Conservation (phyloP, 1,140 invertebrate genomes). For the Trialeurodes vaporariorum region DNA sequence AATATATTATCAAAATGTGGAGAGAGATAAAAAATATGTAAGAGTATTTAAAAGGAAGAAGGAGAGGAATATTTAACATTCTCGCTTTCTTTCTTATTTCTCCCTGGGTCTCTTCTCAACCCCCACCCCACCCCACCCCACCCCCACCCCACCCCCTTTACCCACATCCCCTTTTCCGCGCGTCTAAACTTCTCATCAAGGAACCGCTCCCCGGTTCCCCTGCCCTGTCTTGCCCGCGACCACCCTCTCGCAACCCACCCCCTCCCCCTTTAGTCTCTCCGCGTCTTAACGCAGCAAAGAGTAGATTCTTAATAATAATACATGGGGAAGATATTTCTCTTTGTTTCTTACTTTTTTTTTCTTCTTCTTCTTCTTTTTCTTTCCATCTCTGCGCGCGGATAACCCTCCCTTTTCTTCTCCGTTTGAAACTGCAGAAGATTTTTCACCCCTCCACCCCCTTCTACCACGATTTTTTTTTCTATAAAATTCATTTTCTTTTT, state of each 20-base stretch:
- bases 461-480: no score
- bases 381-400: no score
- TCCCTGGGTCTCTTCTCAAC: no score
- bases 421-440: background rate
- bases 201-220: no score
- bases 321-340: background rate
- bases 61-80: background rate
- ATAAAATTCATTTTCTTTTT: slow-evolving; percentile 1
- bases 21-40: background rate
- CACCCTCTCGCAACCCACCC: background rate
- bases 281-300: background rate
- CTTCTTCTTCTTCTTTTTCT: no score
- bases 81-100: background rate
- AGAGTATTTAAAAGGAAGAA: background rate
- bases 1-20: background rate
- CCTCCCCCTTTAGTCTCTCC: background rate
- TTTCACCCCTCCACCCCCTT: background rate
- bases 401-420: no score
- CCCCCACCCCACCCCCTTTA: no score
- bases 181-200: background rate
- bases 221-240: no score
- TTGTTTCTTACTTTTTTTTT: background rate
- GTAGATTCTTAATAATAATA: background rate
- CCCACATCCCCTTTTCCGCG: background rate
- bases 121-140: no score